phyloP scores from a whole-genome alignment of 2,888 invertebrate species.

The Ornithoptera alexandrae region DNA sequence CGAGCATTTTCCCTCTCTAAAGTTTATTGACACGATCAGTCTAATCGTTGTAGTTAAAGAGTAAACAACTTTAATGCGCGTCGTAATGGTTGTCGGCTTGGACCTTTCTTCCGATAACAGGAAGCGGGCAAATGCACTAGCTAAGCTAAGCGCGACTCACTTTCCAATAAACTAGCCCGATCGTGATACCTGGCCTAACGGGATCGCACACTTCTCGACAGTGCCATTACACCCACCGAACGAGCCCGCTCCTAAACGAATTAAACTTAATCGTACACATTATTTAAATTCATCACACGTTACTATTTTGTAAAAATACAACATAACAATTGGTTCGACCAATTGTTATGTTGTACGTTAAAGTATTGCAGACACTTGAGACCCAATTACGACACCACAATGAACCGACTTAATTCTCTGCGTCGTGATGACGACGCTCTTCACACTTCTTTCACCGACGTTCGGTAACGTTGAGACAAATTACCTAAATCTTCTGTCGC shows the following conservation, averaged over 20 bases:
- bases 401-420: constrained; percentile 45
- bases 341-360: constrained; percentile 22
- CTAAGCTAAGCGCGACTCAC: constrained; percentile 63
- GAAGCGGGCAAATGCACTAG: constrained; percentile 52
- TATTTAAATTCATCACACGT: constrained; percentile 25
- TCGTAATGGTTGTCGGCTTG: constrained; percentile 39
- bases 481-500: constrained; percentile 40
- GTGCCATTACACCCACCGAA: constrained; percentile 52
- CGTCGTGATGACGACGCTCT: constrained; percentile 49
- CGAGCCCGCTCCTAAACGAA: neutral
- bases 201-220: constrained; percentile 64
- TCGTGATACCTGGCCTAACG: constrained; percentile 74
- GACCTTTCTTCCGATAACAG: constrained; percentile 53
- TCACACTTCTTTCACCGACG: constrained; percentile 38
- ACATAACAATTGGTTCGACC: neutral
- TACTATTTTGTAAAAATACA: constrained; percentile 16
- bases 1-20: constrained; percentile 26
- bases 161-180: constrained; percentile 74
- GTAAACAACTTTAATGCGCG: constrained; percentile 35
- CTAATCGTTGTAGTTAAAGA: constrained; percentile 23
- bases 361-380: constrained; percentile 23
- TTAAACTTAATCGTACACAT: constrained; percentile 7
- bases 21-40: constrained; percentile 26
- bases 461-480: constrained; percentile 47
- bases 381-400: constrained; percentile 44